phyloP scores from a whole-genome alignment of 1,140 invertebrate species.

The Hycleus phaleratus region DNA sequence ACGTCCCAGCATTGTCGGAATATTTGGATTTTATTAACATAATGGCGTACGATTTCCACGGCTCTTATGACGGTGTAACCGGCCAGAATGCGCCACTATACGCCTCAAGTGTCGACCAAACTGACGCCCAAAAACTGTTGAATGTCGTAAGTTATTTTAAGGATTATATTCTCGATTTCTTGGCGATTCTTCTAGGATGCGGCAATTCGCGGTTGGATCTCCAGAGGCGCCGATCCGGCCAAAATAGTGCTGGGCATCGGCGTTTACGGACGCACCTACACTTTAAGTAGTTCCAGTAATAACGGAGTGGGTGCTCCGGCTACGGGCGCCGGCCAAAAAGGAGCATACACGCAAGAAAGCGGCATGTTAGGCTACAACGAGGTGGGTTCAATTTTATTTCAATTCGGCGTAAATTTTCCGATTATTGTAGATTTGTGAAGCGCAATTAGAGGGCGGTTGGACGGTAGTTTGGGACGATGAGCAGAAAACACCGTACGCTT shows the following conservation, averaged over 20 bases:
- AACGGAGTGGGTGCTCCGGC: constrained; percentile 47
- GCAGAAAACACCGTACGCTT: constrained; percentile 56
- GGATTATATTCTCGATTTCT: too few species aligned
- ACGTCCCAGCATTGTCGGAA: constrained; percentile 68
- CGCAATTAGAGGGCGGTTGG: constrained; percentile 40
- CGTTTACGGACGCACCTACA: constrained; percentile 39
- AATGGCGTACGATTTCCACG: constrained; percentile 81
- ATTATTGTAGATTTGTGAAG: constrained; percentile 20
- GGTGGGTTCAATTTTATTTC: neutral
- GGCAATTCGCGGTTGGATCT: constrained; percentile 37
- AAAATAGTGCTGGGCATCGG: constrained; percentile 50
- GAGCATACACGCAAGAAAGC: constrained; percentile 59
- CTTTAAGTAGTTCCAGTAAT: constrained; percentile 42
- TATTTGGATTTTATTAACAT: constrained; percentile 70
- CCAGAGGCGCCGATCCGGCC: constrained; percentile 42
- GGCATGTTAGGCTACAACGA: constrained; percentile 68
- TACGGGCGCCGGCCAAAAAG: constrained; percentile 47
- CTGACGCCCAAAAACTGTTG: neutral
- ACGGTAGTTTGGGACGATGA: constrained; percentile 44
- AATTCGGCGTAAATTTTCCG: neutral
- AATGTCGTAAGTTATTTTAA: neutral
- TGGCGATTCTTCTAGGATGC: constrained; percentile 17
- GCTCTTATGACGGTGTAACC: constrained; percentile 72
- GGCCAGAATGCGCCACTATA: constrained; percentile 74
- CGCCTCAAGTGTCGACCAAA: constrained; percentile 58